Evolutionary conservation across 2,888 invertebrate species (phyloP).

Genomic region (Drymonia ruficornis): DNA sequence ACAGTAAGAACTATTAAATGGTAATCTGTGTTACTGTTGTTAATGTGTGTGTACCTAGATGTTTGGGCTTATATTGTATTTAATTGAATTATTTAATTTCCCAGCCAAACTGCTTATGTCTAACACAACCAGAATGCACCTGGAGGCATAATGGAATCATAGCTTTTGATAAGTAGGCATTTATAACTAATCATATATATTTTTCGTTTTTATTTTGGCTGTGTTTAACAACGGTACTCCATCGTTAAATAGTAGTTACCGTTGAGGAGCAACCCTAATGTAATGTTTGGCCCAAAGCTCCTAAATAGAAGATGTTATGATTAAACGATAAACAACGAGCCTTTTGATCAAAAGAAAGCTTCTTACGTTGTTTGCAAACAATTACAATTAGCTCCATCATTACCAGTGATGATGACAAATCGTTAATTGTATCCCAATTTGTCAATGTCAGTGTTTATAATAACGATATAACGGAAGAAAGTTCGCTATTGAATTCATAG

Average conservation of each 20-base stretch:
- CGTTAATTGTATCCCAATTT: conserved; percentile 28
- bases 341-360: conserved; percentile 30
- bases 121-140: too few relatives aligned
- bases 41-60: too few relatives aligned
- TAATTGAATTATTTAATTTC: too few relatives aligned
- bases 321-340: conserved; percentile 29
- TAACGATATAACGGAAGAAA: conserved; percentile 29
- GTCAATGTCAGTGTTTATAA: conserved; percentile 36
- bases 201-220: too few relatives aligned
- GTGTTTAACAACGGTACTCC: too few relatives aligned
- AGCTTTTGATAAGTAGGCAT: neutral
- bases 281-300: conserved; percentile 22
- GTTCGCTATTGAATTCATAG: conserved; percentile 21
- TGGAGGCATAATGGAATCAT: too few relatives aligned
- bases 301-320: conserved; percentile 24
- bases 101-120: too few relatives aligned
- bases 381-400: conserved; percentile 26
- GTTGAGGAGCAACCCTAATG: conserved; percentile 6
- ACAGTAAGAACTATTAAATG: too few relatives aligned
- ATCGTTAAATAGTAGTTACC: neutral
- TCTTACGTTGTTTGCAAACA: conserved; percentile 31
- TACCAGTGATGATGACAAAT: conserved; percentile 24
- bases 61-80: too few relatives aligned
- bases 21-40: too few relatives aligned
- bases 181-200: too few relatives aligned